A percentile compares a stretch with the other conserved stretches of the same genome.
These are phyloP conservation scores for Zaprionus bogoriensis DNA, from an alignment of 2,888 invertebrate genomes.

Conservation along the genomic window DNA sequence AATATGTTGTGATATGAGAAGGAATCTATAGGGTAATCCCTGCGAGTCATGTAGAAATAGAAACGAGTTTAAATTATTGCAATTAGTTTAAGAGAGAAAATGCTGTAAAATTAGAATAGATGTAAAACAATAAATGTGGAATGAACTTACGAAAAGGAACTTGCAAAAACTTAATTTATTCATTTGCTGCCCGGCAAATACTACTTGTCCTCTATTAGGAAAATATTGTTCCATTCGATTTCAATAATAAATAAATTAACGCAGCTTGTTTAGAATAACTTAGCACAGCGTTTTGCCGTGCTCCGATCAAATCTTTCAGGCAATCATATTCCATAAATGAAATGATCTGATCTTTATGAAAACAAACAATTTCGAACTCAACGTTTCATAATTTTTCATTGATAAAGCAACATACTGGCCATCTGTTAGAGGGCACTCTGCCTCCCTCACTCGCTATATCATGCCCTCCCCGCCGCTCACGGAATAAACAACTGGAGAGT, in stretches of 20 bases:
- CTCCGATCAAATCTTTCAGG: neutral
- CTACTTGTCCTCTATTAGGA: neutral
- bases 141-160: neutral
- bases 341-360: slow-evolving; percentile 18
- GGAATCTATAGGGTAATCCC: neutral
- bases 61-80: slow-evolving; percentile 51
- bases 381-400: slow-evolving; percentile 25
- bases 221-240: neutral
- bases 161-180: neutral
- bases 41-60: slow-evolving; percentile 15
- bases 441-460: neutral
- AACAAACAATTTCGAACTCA: slow-evolving; percentile 23
- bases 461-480: neutral
- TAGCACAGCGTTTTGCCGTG: neutral
- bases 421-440: slow-evolving; percentile 8
- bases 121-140: slow-evolving; percentile 6
- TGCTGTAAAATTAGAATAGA: neutral
- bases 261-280: slow-evolving; percentile 3
- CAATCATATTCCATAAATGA: slow-evolving; percentile 24
- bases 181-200: neutral
- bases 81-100: slow-evolving; percentile 3
- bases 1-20: neutral
- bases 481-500: neutral
- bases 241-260: slow-evolving; percentile 2
- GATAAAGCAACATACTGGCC: slow-evolving; percentile 21